phyloP scores from a whole-genome alignment of 2,797 vertebrate genomes.

The Coregonus sp. region DNA sequence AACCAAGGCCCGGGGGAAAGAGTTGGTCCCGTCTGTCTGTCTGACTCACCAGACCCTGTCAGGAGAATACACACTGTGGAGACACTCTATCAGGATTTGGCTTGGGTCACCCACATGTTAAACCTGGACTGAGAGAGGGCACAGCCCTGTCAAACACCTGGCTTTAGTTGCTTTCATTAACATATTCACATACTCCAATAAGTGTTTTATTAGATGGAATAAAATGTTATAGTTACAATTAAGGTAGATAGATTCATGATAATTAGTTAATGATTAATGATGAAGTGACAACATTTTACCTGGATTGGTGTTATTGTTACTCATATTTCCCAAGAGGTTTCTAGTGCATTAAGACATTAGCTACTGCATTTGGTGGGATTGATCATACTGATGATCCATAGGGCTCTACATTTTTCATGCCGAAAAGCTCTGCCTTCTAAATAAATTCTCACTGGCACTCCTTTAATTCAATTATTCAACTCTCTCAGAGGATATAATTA shows the following conservation, averaged over 20 bases:
- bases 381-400: constrained; percentile 58
- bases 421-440: constrained; percentile 64
- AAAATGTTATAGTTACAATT: background rate
- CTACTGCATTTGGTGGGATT: constrained; percentile 49
- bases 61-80: background rate
- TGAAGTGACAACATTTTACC: too few relatives aligned
- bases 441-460: constrained; percentile 69
- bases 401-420: constrained; percentile 65
- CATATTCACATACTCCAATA: background rate
- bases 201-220: background rate
- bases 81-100: background rate
- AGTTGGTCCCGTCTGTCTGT: constrained; percentile 30
- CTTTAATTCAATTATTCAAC: constrained; percentile 67
- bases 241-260: background rate
- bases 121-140: background rate
- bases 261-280: too few relatives aligned
- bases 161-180: background rate
- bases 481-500: constrained; percentile 60
- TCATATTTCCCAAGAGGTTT: constrained; percentile 1
- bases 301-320: constrained; percentile 4
- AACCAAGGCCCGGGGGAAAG: constrained; percentile 34
- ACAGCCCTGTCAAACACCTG: background rate
- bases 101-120: background rate
- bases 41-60: constrained; percentile 44
- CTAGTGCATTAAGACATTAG: constrained; percentile 26